Evolutionary conservation across 2,113 vertebrate species (phyloP), one percentile per base, ranked within the genome.

Genomic region (Reinhardtius hippoglossoides): DNA sequence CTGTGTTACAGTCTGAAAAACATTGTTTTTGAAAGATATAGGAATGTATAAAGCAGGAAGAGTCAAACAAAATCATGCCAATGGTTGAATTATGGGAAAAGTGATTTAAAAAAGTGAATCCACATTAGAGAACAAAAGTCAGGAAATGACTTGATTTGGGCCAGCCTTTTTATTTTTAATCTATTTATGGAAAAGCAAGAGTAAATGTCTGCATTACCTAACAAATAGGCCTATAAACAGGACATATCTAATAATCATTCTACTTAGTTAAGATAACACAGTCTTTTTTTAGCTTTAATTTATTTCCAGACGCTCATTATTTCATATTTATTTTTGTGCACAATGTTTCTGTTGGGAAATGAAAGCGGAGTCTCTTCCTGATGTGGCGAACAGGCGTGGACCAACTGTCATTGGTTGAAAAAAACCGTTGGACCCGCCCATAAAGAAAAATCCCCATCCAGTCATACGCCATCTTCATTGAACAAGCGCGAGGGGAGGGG

Each of bases 341-440:
- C 18, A 24, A n/a, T 21, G 16, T 63, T 27, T 20, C 8, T 9
- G 5, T 46, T 46, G 26, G 7, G 4, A 48, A 12, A 10, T 26
- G 15, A 12, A 9, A 58, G 20, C 10, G 5, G 12, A 52, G n/a
- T n/a, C 27, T 20, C 15, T n/a, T 12, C 13, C 31, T 58, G 16
- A 16, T 48, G 31, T 9, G 2, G 31, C 27, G 31, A 31, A 7
- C 31, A 20, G 0, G 10, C 12, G 18, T 6, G 5, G 58, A 24
- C 21, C 14, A 0, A 35, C 56, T 44, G 16, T 15, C 20, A 91
- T 93, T 92, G 88, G 92, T 77, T 78, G 3, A 71, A 76, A 50
- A 23, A 42, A 20, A 18, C 9, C 23, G 0, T 2, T 10, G 3
- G 15, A 6, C 44, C 86, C 80, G 57, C 88, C 92, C 73, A 42